These are phyloP conservation scores for Arrhamphus sclerolepis DNA, from an alignment of 2,797 vertebrate species.

Conservation along the genomic window DNA sequence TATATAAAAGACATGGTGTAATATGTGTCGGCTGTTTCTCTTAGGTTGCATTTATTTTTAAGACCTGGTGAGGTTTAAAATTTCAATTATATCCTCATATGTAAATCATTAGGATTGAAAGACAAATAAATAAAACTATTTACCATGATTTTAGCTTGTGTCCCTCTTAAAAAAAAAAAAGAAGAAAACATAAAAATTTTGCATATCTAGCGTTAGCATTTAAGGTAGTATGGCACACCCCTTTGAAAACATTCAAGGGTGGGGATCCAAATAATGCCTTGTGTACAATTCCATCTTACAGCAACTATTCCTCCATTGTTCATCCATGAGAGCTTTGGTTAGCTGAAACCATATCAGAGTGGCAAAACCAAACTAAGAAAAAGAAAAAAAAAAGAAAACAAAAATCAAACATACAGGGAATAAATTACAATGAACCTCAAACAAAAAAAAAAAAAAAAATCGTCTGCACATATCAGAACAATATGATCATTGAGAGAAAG, in stretches of 20 bases:
- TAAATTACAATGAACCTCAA: slow-evolving; percentile 80
- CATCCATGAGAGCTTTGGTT: slow-evolving; percentile 97
- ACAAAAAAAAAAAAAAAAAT: slow-evolving; percentile 84
- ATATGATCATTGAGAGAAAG: slow-evolving; percentile 89
- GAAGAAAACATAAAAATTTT: slow-evolving; percentile 92
- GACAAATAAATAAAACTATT: slow-evolving; percentile 70
- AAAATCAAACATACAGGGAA: slow-evolving; percentile 68
- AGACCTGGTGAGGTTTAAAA: not conserved
- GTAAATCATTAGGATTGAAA: slow-evolving; percentile 47
- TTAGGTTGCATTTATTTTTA: not conserved
- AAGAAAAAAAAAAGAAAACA: slow-evolving; percentile 15
- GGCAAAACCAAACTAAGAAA: slow-evolving; percentile 71
- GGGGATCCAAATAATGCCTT: slow-evolving; percentile 91
- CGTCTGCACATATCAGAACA: slow-evolving; percentile 84
- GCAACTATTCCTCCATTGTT: slow-evolving; percentile 86
- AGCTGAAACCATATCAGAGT: slow-evolving; percentile 97
- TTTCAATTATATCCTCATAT: not conserved
- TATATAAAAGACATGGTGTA: too few species aligned
- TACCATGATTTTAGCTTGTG: slow-evolving; percentile 85
- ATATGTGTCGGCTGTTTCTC: not conserved
- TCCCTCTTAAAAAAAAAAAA: slow-evolving; percentile 93
- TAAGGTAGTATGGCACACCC: slow-evolving; percentile 99
- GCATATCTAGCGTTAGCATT: slow-evolving; percentile 99
- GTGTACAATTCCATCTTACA: slow-evolving; percentile 85
- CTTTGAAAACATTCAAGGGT: slow-evolving; percentile 89